Evolutionary conservation across 2,797 vertebrate species (phyloP).

Genomic region (Rhincodon typus): DNA sequence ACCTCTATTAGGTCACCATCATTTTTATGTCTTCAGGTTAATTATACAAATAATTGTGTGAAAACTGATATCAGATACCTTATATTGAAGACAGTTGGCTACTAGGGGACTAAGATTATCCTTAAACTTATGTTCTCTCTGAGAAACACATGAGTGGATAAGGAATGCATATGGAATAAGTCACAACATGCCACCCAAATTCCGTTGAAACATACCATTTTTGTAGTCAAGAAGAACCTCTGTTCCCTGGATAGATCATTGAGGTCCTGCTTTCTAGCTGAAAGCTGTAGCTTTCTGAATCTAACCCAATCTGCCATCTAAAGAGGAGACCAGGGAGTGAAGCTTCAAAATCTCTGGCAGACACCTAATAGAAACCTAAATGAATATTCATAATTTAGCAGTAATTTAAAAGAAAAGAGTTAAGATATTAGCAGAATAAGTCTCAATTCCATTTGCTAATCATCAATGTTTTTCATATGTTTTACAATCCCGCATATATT

Average conservation of each 20-base stretch:
- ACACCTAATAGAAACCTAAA: neutral
- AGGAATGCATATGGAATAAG: neutral
- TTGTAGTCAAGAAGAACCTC: neutral
- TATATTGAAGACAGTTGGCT: neutral
- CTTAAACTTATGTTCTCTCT: neutral
- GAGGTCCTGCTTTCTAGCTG: neutral
- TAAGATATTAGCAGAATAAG: neutral
- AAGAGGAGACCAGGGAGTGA: neutral
- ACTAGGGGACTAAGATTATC: neutral
- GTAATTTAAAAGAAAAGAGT: neutral
- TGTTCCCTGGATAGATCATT: neutral
- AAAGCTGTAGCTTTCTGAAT: neutral
- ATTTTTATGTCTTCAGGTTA: neutral
- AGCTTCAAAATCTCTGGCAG: neutral
- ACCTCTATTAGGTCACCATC: neutral
- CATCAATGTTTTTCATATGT: neutral
- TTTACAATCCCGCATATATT: neutral
- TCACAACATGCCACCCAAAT: neutral
- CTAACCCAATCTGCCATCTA: neutral
- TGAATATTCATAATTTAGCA: neutral
- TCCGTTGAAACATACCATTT: neutral
- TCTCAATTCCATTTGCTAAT: neutral
- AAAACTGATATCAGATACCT: neutral
- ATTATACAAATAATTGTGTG: neutral
- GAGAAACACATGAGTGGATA: neutral